phyloP scores from a whole-genome alignment of 2,113 vertebrate species.

The Epinephelus lanceolatus region DNA sequence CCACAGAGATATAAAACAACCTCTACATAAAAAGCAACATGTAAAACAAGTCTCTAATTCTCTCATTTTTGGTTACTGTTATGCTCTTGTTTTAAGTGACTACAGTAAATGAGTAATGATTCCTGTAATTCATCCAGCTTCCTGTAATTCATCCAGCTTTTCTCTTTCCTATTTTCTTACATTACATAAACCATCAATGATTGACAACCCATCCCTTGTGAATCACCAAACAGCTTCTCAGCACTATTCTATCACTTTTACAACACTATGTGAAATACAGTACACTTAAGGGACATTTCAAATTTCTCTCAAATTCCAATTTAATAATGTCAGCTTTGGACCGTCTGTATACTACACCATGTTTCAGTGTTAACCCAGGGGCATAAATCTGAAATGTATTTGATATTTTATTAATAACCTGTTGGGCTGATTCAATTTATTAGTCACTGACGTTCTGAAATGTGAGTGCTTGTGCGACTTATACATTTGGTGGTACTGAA shows the following conservation, averaged over 20 bases:
- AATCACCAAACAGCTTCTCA: neutral
- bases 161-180: neutral
- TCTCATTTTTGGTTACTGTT: neutral
- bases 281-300: neutral
- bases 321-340: constrained; percentile 27
- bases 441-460: constrained; percentile 16
- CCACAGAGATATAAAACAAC: neutral
- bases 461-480: constrained; percentile 76
- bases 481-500: neutral
- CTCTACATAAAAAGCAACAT: neutral
- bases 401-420: neutral
- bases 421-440: neutral
- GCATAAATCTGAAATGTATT: neutral
- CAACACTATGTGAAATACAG: neutral
- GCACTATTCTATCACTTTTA: neutral
- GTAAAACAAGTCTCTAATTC: neutral
- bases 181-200: neutral
- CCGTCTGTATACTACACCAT: neutral
- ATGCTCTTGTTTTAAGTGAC: neutral
- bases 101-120: neutral
- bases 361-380: neutral
- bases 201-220: neutral
- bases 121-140: neutral
- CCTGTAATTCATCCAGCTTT: neutral
- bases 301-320: neutral